A percentile compares a stretch with the other conserved stretches of the same genome.
These are phyloP conservation scores for Drosophila putrida DNA, from an alignment of 2,888 invertebrate genomes.

Conservation along the genomic window DNA sequence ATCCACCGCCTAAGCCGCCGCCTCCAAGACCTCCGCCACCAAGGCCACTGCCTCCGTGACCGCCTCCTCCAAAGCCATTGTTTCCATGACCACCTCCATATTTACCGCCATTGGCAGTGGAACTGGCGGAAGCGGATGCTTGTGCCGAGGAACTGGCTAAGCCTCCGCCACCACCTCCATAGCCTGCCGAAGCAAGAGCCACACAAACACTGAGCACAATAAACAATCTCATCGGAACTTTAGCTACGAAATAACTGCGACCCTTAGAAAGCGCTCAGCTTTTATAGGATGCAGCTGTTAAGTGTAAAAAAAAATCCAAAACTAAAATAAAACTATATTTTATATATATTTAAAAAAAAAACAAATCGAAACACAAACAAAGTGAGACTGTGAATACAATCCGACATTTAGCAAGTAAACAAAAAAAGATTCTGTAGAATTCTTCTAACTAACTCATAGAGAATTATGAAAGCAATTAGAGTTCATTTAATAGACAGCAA, in stretches of 20 bases:
- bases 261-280: conserved; percentile 41
- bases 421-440: conserved; percentile 41
- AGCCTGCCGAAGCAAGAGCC: conserved; percentile 67
- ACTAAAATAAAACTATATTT: conserved; percentile 23
- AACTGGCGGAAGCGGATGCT: conserved; percentile 53
- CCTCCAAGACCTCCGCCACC: conserved; percentile 21
- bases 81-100: conserved; percentile 25
- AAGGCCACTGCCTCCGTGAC: conserved; percentile 21
- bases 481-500: conserved; percentile 15
- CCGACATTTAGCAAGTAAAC: conserved; percentile 38
- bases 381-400: conserved; percentile 30
- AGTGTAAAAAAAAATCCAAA: conserved; percentile 34
- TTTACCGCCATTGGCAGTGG: conserved; percentile 31
- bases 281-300: conserved; percentile 57
- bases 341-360: not conserved
- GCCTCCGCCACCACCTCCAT: conserved; percentile 55
- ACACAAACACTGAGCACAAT: conserved; percentile 72
- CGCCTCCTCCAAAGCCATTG: conserved; percentile 33
- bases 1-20: conserved; percentile 29
- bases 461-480: conserved; percentile 45
- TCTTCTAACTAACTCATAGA: conserved; percentile 54
- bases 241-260: conserved; percentile 58
- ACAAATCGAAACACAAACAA: conserved; percentile 10
- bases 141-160: conserved; percentile 42
- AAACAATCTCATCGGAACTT: conserved; percentile 76